Conservation (phyloP, 2,797 vertebrate species). For the Orestias chungarensis region DNA sequence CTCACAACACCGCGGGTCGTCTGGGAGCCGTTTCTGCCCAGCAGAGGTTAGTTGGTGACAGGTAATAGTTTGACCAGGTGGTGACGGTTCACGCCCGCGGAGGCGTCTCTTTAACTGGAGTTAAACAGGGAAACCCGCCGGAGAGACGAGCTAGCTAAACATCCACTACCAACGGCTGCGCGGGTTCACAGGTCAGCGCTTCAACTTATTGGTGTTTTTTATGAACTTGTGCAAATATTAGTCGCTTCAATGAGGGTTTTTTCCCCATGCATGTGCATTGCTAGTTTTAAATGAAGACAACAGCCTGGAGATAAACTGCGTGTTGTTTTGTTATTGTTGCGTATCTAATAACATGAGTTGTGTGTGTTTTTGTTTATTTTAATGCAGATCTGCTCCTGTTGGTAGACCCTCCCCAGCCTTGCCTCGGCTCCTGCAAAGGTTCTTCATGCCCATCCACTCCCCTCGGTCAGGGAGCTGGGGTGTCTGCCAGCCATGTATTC, state of each 20-base stretch:
- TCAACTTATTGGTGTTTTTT: not conserved
- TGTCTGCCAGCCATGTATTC: slow-evolving; percentile 74
- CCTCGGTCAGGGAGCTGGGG: slow-evolving; percentile 63
- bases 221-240: slow-evolving; percentile 1
- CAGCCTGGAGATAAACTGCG: not conserved
- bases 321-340: slow-evolving; percentile 4
- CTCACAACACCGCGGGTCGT: not conserved
- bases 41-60: too few species aligned
- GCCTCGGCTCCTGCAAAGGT: slow-evolving; percentile 12
- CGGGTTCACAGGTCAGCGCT: slow-evolving; percentile 43
- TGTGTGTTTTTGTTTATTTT: not conserved
- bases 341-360: too few species aligned
- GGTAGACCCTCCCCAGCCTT: slow-evolving; percentile 2
- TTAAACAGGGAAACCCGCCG: not conserved
- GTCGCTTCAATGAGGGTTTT: not conserved
- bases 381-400: slow-evolving; percentile 16
- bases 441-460: slow-evolving; percentile 68
- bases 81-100: not conserved
- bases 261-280: not conserved
- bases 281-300: not conserved
- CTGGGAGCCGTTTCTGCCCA: not conserved
- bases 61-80: not conserved
- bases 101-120: not conserved
- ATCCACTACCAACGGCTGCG: slow-evolving; percentile 47
- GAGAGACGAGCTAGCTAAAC: slow-evolving; percentile 37